Base-by-base conservation (phyloP, 2,113 vertebrate genomes). In the Illadopsis cleaveri region DNA sequence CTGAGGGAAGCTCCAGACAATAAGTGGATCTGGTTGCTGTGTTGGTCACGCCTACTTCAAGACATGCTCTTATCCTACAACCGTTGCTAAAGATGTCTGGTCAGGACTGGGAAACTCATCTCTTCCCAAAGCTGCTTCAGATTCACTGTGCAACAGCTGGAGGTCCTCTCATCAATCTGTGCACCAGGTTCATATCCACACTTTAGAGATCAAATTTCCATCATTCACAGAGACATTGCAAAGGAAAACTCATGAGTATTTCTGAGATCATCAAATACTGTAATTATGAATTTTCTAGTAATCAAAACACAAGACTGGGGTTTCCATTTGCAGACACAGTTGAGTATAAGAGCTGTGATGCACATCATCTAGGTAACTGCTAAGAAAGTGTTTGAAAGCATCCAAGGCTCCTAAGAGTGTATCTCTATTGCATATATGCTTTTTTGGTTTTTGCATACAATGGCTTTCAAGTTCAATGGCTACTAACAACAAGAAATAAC, bases 391-490 rank as follows among this genome's bases (percentile, higher is more conserved):
- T 89, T 79, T 94, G 35, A 14, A 90, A 82, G 31, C 25, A 84
- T 50, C 10, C 10, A 35, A 28, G 16, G 35, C 19, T 76, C 85
- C 82, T 53, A 81, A 82, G 21, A 89, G 6, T 16, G 19, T 37
- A 24, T 81, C 16, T 94, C 23, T 61, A 50, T 42, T 90, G 50
- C 20, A 75, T 53, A 28, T 44, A 30, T 37, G 23, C 1, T 83
- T 76, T 81, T 51, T 45, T 8, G 18, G 0, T 22, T 86, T 75
- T 80, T 9, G 2, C 10, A 35, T 48, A 50, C 33, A 84, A 48
- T 71, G 77, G 13, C 12, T 90, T 94, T 90, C 69, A 95, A 73
- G 50, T 37, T 92, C 90, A 86, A 93, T 50, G n/a, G 15, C 61
- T 93, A 65, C 57, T 92, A 96, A 66, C 50, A 89, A 72, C 19